Evolutionary conservation across 2,797 vertebrate genomes (phyloP).

Genomic region (Rhinella marina): DNA sequence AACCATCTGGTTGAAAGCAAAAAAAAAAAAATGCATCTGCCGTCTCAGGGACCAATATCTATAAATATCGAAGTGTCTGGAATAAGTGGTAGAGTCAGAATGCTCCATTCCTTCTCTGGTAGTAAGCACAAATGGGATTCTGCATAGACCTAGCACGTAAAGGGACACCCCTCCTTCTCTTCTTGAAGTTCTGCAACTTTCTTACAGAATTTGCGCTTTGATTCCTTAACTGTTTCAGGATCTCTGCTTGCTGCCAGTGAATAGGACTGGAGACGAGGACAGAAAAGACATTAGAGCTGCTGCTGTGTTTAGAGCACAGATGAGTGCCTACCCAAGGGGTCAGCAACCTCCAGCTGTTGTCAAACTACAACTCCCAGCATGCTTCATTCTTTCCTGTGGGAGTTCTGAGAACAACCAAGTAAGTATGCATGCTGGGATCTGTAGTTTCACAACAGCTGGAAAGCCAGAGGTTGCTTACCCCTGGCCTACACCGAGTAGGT

Average conservation of each 20-base stretch:
- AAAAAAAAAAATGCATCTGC: slow-evolving; percentile 40
- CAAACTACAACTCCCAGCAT: too few species aligned
- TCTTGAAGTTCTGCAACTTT: neutral
- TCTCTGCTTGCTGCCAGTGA: neutral
- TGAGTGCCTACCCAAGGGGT: neutral
- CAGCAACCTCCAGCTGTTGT: too few species aligned
- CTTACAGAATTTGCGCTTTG: neutral
- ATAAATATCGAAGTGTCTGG: slow-evolving; percentile 65
- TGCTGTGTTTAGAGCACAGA: neutral
- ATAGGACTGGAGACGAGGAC: neutral
- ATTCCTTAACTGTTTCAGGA: neutral
- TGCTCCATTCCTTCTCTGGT: neutral
- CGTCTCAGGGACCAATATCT: slow-evolving; percentile 51
- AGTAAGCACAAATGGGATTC: neutral
- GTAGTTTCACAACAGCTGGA: too few species aligned
- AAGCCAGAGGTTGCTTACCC: too few species aligned
- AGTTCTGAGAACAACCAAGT: too few species aligned
- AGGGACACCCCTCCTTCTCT: neutral
- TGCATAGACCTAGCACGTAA: neutral
- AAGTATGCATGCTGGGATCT: too few species aligned
- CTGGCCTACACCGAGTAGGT: too few species aligned
- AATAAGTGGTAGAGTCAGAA: slow-evolving; percentile 32
- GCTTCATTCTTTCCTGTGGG: too few species aligned
- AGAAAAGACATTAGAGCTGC: neutral
- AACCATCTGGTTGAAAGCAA: slow-evolving; percentile 53